Conservation (phyloP, 2,113 vertebrate species). For the Bufo gargarizans region DNA sequence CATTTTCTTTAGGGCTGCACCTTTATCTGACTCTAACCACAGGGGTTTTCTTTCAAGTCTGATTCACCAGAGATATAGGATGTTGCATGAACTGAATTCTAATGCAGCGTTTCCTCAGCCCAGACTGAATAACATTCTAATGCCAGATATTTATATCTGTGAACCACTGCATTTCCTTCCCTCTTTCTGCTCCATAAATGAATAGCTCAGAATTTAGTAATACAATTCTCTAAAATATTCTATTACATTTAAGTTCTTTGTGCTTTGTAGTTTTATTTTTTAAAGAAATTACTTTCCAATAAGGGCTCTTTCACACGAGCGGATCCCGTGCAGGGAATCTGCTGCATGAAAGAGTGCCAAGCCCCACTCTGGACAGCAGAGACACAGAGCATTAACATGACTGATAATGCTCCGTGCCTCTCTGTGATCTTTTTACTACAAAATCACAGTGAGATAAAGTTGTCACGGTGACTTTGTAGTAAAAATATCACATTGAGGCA, state of each 20-base stretch:
- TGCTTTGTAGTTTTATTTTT: no score
- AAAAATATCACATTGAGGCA: no score
- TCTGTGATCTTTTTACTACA: no score
- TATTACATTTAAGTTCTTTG: not conserved
- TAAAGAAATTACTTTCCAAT: no score
- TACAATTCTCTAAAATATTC: not conserved
- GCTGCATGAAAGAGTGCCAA: no score
- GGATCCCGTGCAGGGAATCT: no score
- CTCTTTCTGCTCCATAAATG: not conserved
- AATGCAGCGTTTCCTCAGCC: not conserved
- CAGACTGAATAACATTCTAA: constrained; percentile 15
- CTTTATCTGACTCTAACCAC: constrained; percentile 32
- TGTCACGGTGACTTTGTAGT: no score
- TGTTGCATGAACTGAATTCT: constrained; percentile 24
- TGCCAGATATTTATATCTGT: constrained; percentile 9
- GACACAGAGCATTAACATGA: no score
- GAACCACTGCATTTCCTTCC: not conserved
- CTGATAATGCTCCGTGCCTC: no score
- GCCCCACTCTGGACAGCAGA: no score
- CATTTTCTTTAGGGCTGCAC: constrained; percentile 30
- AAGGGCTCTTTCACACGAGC: no score
- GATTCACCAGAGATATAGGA: constrained; percentile 17
- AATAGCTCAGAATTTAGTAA: not conserved
- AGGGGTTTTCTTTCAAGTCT: constrained; percentile 32
- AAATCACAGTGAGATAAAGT: no score